phyloP scores from a whole-genome alignment of 2,113 vertebrate species.

The Lethenteron camtschaticum region DNA sequence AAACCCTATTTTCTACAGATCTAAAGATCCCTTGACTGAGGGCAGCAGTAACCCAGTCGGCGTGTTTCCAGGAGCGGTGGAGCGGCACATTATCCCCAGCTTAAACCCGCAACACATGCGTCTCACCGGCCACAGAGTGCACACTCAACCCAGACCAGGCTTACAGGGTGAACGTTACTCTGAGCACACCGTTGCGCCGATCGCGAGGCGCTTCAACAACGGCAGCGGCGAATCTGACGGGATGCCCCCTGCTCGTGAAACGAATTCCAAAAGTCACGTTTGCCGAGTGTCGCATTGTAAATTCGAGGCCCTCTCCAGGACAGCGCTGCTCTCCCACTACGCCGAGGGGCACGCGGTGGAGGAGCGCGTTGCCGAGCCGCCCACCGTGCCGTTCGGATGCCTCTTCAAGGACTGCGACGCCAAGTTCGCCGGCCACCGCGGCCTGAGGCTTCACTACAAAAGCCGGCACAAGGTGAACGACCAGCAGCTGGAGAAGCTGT shows the following conservation, averaged over 20 bases:
- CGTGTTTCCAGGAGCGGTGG: not conserved
- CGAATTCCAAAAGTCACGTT: not conserved
- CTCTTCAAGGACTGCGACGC: not conserved
- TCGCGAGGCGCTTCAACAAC: not conserved
- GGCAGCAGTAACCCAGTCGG: not conserved
- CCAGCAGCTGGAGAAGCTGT: not conserved
- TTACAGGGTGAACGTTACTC: not conserved
- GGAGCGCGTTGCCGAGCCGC: not conserved
- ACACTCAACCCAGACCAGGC: not conserved
- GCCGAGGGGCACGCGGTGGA: not conserved
- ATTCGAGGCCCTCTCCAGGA: not conserved
- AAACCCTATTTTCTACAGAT: not conserved
- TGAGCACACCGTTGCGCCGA: not conserved
- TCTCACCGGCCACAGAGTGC: not conserved
- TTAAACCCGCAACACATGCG: not conserved
- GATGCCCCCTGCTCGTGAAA: not conserved
- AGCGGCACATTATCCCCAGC: not conserved
- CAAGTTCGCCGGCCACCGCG: not conserved
- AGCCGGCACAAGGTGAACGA: not conserved
- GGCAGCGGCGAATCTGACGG: not conserved
- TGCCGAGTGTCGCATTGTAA: not conserved
- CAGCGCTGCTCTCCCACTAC: not conserved
- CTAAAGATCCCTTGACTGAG: not conserved
- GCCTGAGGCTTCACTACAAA: not conserved
- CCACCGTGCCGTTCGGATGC: not conserved